Evolutionary conservation across 2,797 vertebrate genomes (phyloP), one percentile per base, ranked within the genome.

Genomic region (Psittacula echo): DNA sequence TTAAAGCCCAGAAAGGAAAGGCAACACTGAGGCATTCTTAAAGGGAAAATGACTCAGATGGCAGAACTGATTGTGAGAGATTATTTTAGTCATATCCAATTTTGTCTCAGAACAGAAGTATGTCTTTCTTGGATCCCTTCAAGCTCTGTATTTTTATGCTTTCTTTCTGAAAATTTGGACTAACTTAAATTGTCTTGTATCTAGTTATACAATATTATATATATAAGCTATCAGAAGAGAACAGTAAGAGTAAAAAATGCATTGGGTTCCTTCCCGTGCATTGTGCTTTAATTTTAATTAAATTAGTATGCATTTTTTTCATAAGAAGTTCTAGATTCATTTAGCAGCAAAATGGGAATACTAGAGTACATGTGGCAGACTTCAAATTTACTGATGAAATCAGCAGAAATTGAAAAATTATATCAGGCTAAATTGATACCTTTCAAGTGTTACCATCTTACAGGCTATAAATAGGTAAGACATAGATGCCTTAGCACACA

Each of bases 21-120:
- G 27, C 7, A 75, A 64, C 13, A 87, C 53, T 66, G n/a, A 91
- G n/a, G 13, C 10, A 62, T 66, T 68, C 60, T 90, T 82, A 76
- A 88, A 91, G 41, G 39, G 56, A 89, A 90, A 94, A 90, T 90
- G 2, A 92, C 67, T 93, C 86, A 92, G 83, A 73, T 70, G 50
- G 30, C 26, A 82, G 51, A 85, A 75, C 26, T 78, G 26, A 62
- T 81, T 70, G 30, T 54, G 53, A 71, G 8, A 91, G 7, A 58
- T 65, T 88, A 86, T 89, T 88, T 90, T 73, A 62, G 80, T 75
- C 19, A 42, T 47, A 64, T 76, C 78, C 92, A 90, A 89, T 92
- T 94, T 53, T 93, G 51, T 87, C 42, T 92, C 5, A 14, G 81
- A 93, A 70, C 27, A 81, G 64, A 72, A 79, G 15, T 58, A 22